These are phyloP conservation scores for Porites cylindrica DNA, from an alignment of 92 coral and sea anemone species.

Conservation along the genomic window DNA sequence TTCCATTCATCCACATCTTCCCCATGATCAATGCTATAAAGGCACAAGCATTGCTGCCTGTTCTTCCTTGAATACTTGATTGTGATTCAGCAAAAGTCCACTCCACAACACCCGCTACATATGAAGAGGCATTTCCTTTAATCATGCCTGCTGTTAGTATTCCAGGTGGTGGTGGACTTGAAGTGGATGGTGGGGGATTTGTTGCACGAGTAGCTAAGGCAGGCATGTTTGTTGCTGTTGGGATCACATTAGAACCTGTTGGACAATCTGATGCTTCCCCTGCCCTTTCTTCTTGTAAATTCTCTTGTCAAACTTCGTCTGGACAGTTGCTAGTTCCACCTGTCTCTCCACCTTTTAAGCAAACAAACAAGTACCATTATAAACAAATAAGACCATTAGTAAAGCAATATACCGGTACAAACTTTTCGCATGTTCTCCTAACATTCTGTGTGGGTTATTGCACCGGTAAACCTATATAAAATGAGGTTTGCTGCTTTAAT, in stretches of 20 bases:
- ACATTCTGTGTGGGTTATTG: too few species aligned
- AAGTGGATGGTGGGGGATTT: constrained; percentile 1
- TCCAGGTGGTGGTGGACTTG: not conserved
- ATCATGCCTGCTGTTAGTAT: not conserved
- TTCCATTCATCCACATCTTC: constrained; percentile 6
- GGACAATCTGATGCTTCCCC: not conserved
- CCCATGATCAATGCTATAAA: constrained; percentile 63
- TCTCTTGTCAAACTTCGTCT: not conserved
- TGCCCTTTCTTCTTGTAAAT: not conserved
- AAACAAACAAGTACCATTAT: not conserved
- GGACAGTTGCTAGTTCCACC: not conserved
- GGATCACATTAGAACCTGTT: not conserved
- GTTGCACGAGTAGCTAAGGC: not conserved
- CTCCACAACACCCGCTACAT: constrained; percentile 32
- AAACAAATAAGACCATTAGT: not conserved
- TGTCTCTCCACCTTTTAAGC: not conserved
- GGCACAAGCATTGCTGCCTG: constrained; percentile 70
- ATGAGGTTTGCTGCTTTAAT: too few species aligned
- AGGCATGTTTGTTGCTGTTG: not conserved
- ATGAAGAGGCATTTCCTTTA: constrained; percentile 2
- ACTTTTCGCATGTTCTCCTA: too few species aligned
- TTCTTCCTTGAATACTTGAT: constrained; percentile 55
- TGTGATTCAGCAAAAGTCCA: constrained; percentile 52
- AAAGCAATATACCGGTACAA: not conserved
- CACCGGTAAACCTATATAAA: too few species aligned